Conservation (phyloP, 2,797 vertebrate genomes). For the Betta splendens region DNA sequence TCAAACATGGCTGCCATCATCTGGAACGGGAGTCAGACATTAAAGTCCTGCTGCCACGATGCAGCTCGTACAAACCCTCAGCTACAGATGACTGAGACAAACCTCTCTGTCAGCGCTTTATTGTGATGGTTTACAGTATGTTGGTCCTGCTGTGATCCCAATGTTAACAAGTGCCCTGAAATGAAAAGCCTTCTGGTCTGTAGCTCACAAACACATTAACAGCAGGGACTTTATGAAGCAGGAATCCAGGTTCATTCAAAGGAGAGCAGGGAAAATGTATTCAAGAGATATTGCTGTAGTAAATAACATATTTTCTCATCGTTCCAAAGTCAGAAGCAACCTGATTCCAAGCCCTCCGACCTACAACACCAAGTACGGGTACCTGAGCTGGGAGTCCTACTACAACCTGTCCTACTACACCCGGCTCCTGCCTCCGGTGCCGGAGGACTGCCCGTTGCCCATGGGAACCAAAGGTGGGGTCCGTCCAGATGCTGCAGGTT, state of each 20-base stretch:
- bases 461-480: conserved; percentile 91
- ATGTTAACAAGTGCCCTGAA: too few species aligned
- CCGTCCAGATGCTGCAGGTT: background rate
- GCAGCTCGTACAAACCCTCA: too few species aligned
- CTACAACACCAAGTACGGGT: conserved; percentile 89
- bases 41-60: too few species aligned
- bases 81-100: too few species aligned
- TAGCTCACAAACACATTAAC: too few species aligned
- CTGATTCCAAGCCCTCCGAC: conserved; percentile 94
- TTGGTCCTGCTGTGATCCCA: too few species aligned
- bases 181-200: too few species aligned
- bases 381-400: conserved; percentile 94
- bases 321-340: conserved; percentile 83
- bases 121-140: too few species aligned
- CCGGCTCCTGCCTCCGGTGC: conserved; percentile 89
- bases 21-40: too few species aligned
- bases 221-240: too few species aligned
- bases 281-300: background rate
- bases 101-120: too few species aligned
- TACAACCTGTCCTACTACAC: conserved; percentile 91
- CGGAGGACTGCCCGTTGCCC: conserved; percentile 87
- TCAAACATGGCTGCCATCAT: too few species aligned
- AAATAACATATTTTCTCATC: background rate
- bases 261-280: background rate
- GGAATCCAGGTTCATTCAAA: background rate